phyloP scores from a whole-genome alignment of 2,797 vertebrate genomes.

The Xyrichtys novacula region DNA sequence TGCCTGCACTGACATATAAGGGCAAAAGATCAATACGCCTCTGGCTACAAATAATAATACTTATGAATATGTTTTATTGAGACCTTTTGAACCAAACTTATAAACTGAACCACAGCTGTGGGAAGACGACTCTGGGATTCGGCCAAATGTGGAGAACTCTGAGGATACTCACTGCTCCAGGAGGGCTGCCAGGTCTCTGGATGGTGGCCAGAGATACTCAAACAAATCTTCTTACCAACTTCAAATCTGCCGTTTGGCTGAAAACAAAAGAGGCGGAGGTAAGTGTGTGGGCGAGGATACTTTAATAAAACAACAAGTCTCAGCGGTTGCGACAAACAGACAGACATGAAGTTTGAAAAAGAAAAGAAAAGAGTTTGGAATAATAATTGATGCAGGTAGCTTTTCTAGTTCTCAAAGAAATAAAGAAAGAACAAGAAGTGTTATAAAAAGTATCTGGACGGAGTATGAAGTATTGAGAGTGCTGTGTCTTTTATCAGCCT shows the following conservation, averaged over 20 bases:
- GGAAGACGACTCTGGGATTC: neutral
- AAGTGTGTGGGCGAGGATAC: neutral
- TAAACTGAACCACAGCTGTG: neutral
- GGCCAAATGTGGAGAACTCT: neutral
- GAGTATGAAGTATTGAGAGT: conserved; percentile 6
- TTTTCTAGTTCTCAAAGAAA: conserved; percentile 27
- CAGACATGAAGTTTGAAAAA: conserved; percentile 1
- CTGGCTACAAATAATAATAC: neutral
- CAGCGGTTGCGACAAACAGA: conserved; percentile 15
- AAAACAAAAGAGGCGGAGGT: conserved; percentile 1
- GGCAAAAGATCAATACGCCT: neutral
- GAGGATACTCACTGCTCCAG: conserved; percentile 94
- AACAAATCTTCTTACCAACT: conserved; percentile 98
- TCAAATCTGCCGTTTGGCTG: conserved; percentile 98
- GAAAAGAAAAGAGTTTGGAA: neutral
- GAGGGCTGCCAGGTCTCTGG: conserved; percentile 99
- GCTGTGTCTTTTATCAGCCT: conserved; percentile 28
- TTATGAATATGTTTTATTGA: neutral
- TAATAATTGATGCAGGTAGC: neutral
- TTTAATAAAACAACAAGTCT: neutral
- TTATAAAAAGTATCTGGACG: conserved; percentile 2
- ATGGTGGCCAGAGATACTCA: conserved; percentile 99
- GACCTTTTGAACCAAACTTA: neutral
- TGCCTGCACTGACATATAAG: neutral
- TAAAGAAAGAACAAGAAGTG: conserved; percentile 3